Evolutionary conservation across 2,113 vertebrate genomes (phyloP).

Genomic region (Ophiodon elongatus): DNA sequence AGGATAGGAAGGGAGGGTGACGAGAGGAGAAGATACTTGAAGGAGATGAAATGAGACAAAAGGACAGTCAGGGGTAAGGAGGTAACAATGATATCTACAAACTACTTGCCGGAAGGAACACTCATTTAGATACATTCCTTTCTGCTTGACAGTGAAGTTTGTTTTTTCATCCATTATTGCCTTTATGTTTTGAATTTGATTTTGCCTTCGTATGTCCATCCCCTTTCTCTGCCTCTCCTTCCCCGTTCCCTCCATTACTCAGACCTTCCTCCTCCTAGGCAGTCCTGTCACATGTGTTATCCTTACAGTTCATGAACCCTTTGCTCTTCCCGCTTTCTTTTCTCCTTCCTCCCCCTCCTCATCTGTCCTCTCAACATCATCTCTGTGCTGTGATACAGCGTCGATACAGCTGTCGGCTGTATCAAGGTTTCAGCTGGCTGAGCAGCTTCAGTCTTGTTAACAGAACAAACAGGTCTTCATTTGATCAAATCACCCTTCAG

Average conservation of each 20-base stretch:
- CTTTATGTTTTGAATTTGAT: constrained; percentile 7
- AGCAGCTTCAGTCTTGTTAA: constrained; percentile 39
- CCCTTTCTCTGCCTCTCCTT: neutral
- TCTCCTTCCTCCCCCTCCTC: neutral
- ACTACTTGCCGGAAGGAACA: constrained; percentile 30
- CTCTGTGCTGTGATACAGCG: neutral
- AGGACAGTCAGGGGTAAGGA: constrained; percentile 43
- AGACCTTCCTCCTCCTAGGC: constrained; percentile 24
- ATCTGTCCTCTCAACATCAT: constrained; percentile 13
- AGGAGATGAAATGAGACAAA: constrained; percentile 43
- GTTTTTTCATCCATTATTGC: neutral
- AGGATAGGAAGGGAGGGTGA: constrained; percentile 33
- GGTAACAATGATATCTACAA: constrained; percentile 61
- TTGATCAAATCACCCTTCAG: constrained; percentile 30
- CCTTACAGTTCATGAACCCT: constrained; percentile 31
- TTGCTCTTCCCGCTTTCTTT: constrained; percentile 8
- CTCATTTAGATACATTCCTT: constrained; percentile 26
- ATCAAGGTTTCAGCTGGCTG: constrained; percentile 38
- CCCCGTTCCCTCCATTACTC: constrained; percentile 23
- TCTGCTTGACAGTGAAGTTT: constrained; percentile 22
- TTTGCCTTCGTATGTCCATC: constrained; percentile 43
- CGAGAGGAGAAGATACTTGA: constrained; percentile 21
- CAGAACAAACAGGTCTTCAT: constrained; percentile 43
- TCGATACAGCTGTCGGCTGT: constrained; percentile 26
- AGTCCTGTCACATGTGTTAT: constrained; percentile 54